phyloP scores from a whole-genome alignment of 2,888 invertebrate genomes.

The Megamerina dolium region DNA sequence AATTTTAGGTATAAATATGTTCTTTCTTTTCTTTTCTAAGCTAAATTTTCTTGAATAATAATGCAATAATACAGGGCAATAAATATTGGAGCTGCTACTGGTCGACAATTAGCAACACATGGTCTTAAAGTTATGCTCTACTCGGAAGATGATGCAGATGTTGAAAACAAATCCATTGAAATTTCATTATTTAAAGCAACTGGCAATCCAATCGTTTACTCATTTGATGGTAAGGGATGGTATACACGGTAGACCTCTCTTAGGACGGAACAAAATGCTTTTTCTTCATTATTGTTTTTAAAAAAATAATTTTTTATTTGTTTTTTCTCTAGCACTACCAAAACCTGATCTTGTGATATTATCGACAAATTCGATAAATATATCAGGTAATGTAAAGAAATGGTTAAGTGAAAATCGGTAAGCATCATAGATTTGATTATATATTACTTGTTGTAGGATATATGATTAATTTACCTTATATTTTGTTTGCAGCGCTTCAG shows the following conservation, averaged over 20 bases:
- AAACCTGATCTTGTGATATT: constrained; percentile 50
- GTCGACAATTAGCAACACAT: constrained; percentile 75
- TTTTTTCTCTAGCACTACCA: constrained; percentile 39
- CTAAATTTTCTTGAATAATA: background rate
- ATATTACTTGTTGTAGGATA: background rate
- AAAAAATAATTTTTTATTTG: background rate
- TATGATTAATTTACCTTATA: constrained; percentile 2
- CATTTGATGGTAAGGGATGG: constrained; percentile 49
- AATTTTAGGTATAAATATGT: constrained; percentile 38
- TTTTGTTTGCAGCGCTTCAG: constrained; percentile 54
- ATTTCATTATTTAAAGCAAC: constrained; percentile 63
- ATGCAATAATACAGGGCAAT: constrained; percentile 41
- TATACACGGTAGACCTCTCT: no score
- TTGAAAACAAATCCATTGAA: constrained; percentile 55
- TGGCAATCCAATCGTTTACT: constrained; percentile 55
- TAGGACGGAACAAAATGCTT: no score
- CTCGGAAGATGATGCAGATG: constrained; percentile 50
- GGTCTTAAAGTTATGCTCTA: constrained; percentile 67
- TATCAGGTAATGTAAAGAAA: constrained; percentile 54
- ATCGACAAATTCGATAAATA: constrained; percentile 39
- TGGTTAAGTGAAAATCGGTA: constrained; percentile 64
- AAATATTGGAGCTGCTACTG: constrained; percentile 68
- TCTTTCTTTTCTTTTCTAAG: background rate
- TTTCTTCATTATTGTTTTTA: background rate
- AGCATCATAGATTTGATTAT: background rate